Base-by-base conservation (phyloP, 2,113 vertebrate species). In the Siniperca knerii region DNA sequence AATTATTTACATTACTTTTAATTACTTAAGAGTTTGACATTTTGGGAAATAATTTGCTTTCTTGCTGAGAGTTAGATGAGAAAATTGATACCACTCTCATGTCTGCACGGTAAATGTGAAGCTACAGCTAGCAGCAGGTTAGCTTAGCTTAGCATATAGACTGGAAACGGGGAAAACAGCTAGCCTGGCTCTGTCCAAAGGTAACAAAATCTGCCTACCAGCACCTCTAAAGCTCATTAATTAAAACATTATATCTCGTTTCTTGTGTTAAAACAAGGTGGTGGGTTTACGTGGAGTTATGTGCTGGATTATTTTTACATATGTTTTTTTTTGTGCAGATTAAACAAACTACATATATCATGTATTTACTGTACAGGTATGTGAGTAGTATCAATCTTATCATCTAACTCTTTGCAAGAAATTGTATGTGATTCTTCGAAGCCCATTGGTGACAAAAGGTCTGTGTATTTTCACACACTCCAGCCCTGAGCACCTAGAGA, bases 401-500 rank as follows among this genome's bases (percentile, higher is more conserved):
- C 57, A n/a, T 40, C 0, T 20, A 9, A 35, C 12, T 50, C 16
- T 60, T n/a, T 13, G 42, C 21, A 25, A 57, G 15, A 68, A 60
- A 35, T 37, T 37, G 35, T 37, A 37, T 37, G 35, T 37, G 35
- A 37, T 69, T 81, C 57, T 29, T 68, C 25, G 50, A 44, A 73
- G 57, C 33, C 64, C 37, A 67, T 60, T 77, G 20, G 21, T 46
- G 58, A 69, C 25, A 85, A 62, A 77, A n/a, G 20, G 23, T 50
- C 42, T 54, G 29, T 40, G 55, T 72, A 60, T 65, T 44, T 77
- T 65, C 60, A 61, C n/a, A 23, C 29, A 25, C 25, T 66, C 23
- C 65, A 78, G 69, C 67, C 74, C 52, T 67, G 42, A 80, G 55
- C 75, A 8, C 42, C 42, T 66, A n/a, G 29, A 77, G 11, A 64